phyloP scores from a whole-genome alignment of 2,888 invertebrate genomes.

The Agrotis ipsilon region DNA sequence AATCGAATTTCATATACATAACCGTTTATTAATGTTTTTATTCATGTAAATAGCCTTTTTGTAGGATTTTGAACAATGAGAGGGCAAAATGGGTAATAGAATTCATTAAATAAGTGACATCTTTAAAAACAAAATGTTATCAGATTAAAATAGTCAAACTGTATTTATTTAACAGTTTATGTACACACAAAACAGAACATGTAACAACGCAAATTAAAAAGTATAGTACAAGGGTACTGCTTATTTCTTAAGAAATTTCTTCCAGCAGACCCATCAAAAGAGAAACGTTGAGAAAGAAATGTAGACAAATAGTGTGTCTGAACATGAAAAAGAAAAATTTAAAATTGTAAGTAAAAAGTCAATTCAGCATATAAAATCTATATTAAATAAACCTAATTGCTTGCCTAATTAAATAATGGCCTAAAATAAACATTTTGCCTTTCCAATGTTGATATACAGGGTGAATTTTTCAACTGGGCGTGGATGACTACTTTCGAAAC shows the following conservation, averaged over 20 bases:
- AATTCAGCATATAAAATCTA: conserved; percentile 21
- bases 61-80: conserved; percentile 10
- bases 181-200: too few relatives aligned
- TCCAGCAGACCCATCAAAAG: too few relatives aligned
- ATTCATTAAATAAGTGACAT: neutral
- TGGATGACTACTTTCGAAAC: too few relatives aligned
- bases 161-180: too few relatives aligned
- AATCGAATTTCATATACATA: conserved; percentile 54
- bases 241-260: too few relatives aligned
- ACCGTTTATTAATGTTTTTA: conserved; percentile 44
- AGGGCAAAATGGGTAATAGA: conserved; percentile 18
- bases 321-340: too few relatives aligned
- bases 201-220: too few relatives aligned
- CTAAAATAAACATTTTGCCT: conserved; percentile 33
- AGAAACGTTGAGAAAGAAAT: too few relatives aligned
- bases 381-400: neutral
- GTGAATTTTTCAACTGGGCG: too few relatives aligned
- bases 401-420: conserved; percentile 24
- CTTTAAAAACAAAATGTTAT: neutral
- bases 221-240: too few relatives aligned
- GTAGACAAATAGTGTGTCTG: too few relatives aligned
- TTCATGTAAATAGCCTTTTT: conserved; percentile 49
- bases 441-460: conserved; percentile 9
- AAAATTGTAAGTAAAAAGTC: neutral
- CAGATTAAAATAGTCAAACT: neutral